Conservation (phyloP, 2,888 invertebrate genomes). For the Spatulosminthurus flaviceps region DNA sequence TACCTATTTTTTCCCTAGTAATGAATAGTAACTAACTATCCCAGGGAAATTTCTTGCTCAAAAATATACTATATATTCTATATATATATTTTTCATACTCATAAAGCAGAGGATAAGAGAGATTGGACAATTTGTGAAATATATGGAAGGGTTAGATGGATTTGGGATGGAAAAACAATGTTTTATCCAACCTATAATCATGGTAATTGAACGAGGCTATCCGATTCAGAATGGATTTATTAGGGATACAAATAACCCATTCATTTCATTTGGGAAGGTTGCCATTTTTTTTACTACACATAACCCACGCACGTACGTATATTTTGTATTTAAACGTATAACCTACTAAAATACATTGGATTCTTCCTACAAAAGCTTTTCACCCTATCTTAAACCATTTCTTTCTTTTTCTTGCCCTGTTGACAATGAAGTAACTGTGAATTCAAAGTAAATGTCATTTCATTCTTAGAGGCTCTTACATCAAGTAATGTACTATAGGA, state of each 20-base stretch:
- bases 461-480: neutral
- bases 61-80: no score
- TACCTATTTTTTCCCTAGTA: no score
- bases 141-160: no score
- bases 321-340: no score
- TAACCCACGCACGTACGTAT: no score
- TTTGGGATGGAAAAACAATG: neutral
- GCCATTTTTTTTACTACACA: neutral
- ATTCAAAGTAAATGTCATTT: neutral
- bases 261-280: conserved; percentile 3
- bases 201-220: conserved; percentile 18
- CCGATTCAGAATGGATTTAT: conserved; percentile 4
- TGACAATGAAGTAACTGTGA: conserved; percentile 3
- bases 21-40: no score
- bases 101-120: neutral
- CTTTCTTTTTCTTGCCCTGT: neutral
- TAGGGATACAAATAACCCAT: conserved; percentile 3
- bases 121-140: neutral
- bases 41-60: no score
- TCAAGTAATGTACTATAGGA: no score
- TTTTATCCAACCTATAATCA: conserved; percentile 9
- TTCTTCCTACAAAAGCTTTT: neutral
- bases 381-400: neutral
- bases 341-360: no score
- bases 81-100: neutral